Conservation (phyloP, 2,888 invertebrate species). For the Pseudeuparius sepicola region DNA sequence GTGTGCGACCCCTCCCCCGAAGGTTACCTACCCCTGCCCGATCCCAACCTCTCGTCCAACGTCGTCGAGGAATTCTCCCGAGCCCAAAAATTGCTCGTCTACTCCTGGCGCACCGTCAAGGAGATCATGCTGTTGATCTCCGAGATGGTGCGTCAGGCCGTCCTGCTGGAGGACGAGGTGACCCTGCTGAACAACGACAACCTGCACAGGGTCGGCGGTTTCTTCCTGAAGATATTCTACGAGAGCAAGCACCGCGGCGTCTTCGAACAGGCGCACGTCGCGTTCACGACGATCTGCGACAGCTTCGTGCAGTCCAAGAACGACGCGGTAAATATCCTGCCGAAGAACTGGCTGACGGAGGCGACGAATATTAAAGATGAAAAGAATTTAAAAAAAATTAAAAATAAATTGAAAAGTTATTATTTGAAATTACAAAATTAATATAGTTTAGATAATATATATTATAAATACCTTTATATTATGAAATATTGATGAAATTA, state of each 20-base stretch:
- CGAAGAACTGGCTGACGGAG: conserved; percentile 54
- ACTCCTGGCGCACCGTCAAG: conserved; percentile 90
- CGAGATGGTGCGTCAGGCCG: conserved; percentile 38
- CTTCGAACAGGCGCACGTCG: conserved; percentile 92
- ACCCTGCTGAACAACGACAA: conserved; percentile 42
- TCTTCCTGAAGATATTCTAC: conserved; percentile 55
- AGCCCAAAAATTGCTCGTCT: conserved; percentile 75
- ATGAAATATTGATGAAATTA: no score
- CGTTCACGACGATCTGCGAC: conserved; percentile 45
- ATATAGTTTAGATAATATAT: no score
- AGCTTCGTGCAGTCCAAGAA: conserved; percentile 31
- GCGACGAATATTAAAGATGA: conserved; percentile 46
- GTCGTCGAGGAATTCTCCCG: conserved; percentile 41
- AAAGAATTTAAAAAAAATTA: no score
- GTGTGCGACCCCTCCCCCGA: conserved; percentile 88
- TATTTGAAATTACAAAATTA: no score
- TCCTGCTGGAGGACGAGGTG: conserved; percentile 22
- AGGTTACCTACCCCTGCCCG: conserved; percentile 75
- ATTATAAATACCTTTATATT: no score
- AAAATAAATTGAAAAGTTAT: no score
- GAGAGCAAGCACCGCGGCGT: conserved; percentile 90
- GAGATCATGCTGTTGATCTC: conserved; percentile 70
- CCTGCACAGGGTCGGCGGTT: conserved; percentile 51
- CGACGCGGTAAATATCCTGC: conserved; percentile 45
- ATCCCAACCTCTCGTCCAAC: conserved; percentile 28